Evolutionary conservation across 2,113 vertebrate species (phyloP), one percentile per base, ranked within the genome.

Genomic region (Gymnogyps californianus): DNA sequence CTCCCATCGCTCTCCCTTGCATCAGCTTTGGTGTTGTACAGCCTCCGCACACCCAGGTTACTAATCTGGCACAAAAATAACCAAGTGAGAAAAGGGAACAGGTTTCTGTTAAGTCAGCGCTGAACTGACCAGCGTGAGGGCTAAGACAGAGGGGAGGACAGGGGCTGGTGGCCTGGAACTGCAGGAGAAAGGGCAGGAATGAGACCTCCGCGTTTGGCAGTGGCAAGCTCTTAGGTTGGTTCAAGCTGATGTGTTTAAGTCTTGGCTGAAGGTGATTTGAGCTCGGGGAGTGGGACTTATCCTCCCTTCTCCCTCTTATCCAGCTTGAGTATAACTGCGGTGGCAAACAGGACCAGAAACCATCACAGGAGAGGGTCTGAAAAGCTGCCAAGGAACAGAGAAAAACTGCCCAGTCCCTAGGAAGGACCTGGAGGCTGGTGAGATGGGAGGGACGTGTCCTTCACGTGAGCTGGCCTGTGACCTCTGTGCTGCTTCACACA

Each of bases 61-160:
- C 52, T 46, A 19, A 89, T 72, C 77, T 77, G 84, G 58, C 62
- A 80, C 76, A 87, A 91, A 93, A 95, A 91, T 24, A 93, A 62
- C 38, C 5, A 3, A 91, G 75, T 1, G 10, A 58, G 49, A 76
- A 85, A 83, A 64, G 16, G 58, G 81, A 94, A 94, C 47, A 47
- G 16, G 47, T 59, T 94, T 59, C 81, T 96, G 90, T 47, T 55
- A 55, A 83, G 10, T 59, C 44, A 83, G 76, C 11, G 0, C 62
- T 2, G 7, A 80, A 69, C 58, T 18, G 2, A n/a, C 77, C 44
- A 51, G 76, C 2, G 2, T 34, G 21, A 89, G 38, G n/a, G 11
- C 52, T 52, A 12, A 70, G 40, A 57, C 3, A 79, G 57, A 74
- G 38, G 15, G 16, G 25, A 76, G 46, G 26, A 61, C 22, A 58